Conservation (phyloP, 2,888 invertebrate genomes). For the Podabrus alpinus region DNA sequence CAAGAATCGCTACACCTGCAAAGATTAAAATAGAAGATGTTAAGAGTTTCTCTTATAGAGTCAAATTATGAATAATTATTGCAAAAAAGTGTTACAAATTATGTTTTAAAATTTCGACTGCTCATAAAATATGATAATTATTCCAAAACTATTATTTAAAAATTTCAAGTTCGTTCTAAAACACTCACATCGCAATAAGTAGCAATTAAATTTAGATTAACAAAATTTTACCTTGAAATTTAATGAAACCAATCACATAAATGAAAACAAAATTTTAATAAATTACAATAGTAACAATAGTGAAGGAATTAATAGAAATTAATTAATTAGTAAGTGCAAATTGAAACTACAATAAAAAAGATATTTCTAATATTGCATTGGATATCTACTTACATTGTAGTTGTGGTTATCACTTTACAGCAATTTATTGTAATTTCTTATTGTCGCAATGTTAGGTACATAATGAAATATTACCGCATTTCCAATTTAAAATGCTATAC, state of each 20-base stretch:
- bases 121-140: background rate
- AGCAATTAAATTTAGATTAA: background rate
- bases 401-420: background rate
- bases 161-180: background rate
- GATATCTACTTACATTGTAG: background rate
- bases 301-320: background rate
- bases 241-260: background rate
- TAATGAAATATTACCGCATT: background rate
- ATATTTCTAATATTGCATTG: background rate
- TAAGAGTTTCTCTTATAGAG: background rate
- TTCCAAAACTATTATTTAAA: background rate
- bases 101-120: background rate
- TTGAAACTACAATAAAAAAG: background rate
- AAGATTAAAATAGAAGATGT: background rate
- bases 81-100: background rate
- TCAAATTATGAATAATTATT: background rate
- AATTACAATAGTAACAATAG: background rate
- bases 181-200: background rate
- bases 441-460: background rate
- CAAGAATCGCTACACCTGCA: background rate
- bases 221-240: background rate
- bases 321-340: background rate
- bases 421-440: background rate
- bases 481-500: background rate
- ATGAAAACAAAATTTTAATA: background rate